These are phyloP conservation scores for Zaprionus ornatus DNA, from an alignment of 1,140 invertebrate species.

Conservation along the genomic window DNA sequence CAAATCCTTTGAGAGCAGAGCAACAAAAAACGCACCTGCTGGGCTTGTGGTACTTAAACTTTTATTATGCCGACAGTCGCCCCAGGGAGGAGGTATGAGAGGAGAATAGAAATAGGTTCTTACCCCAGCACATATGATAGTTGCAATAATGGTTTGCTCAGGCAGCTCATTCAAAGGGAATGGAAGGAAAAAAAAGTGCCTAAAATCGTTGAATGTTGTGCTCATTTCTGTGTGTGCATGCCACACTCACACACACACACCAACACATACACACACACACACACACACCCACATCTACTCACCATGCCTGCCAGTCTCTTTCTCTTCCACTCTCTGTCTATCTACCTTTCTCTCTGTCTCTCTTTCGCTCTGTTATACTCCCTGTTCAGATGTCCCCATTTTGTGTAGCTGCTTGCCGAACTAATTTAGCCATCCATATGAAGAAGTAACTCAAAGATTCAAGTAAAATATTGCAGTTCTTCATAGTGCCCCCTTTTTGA, in stretches of 20 bases:
- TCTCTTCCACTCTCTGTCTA: neutral
- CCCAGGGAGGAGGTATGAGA: neutral
- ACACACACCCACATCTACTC: constrained; percentile 16
- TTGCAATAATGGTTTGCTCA: constrained; percentile 40
- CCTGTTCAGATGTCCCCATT: constrained; percentile 52
- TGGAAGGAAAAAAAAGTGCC: constrained; percentile 24
- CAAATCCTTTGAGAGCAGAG: constrained; percentile 45
- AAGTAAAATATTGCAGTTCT: constrained; percentile 2
- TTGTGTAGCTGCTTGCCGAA: constrained; percentile 66
- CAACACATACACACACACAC: constrained; percentile 23
- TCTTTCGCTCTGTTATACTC: neutral
- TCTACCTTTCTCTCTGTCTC: constrained; percentile 13
- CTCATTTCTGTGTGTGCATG: constrained; percentile 51
- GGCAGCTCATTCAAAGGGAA: constrained; percentile 65
- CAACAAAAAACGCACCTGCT: constrained; percentile 46
- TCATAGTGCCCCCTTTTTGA: constrained; percentile 17
- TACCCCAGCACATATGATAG: constrained; percentile 29
- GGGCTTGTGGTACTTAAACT: constrained; percentile 64
- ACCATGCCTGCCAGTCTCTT: constrained; percentile 39
- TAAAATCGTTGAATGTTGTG: constrained; percentile 47
- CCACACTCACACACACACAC: constrained; percentile 17
- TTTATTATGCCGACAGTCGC: constrained; percentile 64
- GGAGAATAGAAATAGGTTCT: neutral
- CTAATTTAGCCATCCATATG: constrained; percentile 32
- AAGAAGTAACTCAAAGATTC: constrained; percentile 28